Base-by-base conservation (phyloP, 2,797 vertebrate genomes). In the Pseudochirops cupreus region DNA sequence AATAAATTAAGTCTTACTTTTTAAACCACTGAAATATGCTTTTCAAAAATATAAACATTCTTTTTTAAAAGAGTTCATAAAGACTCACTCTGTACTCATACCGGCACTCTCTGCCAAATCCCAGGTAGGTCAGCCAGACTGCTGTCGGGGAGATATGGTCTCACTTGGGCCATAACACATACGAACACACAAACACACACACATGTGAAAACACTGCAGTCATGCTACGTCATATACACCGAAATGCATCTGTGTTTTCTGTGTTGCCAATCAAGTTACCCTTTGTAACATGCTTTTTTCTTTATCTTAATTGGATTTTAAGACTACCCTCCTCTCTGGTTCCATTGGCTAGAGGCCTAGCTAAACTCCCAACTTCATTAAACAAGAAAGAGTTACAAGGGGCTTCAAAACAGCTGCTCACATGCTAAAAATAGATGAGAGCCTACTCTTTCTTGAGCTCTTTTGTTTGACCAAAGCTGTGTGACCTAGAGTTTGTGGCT, bases 221-320 rank as follows among this genome's bases (percentile, higher is more conserved):
- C 39, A 87, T 50, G 9, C 46, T 26, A 50, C 39, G 28, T 87
- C 74, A 87, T 50, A 24, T 87, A 26, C 26, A 26, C 74, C 50
- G 39, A 87, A 50, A 10, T 87, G 24, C 39, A 50, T 87, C 21
- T 87, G 21, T 26, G 74, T 87, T 87, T 87, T 50, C 21, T 87
- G 74, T 39, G 28, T 87, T 87, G 39, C 21, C 74, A 87, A 50
- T 50, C 39, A 26, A 33, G 39, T 92, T 16, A 58, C 31, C 4
- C 21, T 9, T 59, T 59, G 33, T 28, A 39, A 54, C 21, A n/a
- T 87, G 33, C 52, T 55, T 55, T 59, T n/a, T 39, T 54, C 82
- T 92, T 59, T 87, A 21, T 92, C 33, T 52, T 54, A 55, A 31
- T n/a, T 91, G 33, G 56, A 91, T 94, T 87, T 92, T 94, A n/a